Conservation (phyloP, 2,888 invertebrate species). For the Pogonocherus hispidulus region DNA sequence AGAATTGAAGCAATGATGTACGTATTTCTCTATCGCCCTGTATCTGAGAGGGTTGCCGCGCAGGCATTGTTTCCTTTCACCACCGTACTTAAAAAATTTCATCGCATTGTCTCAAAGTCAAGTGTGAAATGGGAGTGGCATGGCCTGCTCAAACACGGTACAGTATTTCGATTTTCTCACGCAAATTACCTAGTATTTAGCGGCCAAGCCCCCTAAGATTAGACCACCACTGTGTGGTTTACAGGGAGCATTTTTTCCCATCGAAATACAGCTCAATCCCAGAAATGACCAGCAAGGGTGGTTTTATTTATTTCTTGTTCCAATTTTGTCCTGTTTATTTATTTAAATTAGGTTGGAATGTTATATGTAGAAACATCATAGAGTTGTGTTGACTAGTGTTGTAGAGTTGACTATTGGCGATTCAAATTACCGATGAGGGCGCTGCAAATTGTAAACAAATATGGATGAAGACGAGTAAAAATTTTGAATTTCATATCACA, state of each 20-base stretch:
- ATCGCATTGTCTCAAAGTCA: constrained; percentile 45
- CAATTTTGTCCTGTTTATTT: not conserved
- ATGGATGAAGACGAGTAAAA: no score
- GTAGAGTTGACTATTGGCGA: no score
- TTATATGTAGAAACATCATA: no score
- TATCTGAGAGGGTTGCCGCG: constrained; percentile 18
- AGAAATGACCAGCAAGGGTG: not conserved
- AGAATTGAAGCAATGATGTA: no score
- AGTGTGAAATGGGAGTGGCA: constrained; percentile 61
- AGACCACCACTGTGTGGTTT: constrained; percentile 57
- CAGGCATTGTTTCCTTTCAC: constrained; percentile 29
- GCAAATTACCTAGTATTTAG: constrained; percentile 62
- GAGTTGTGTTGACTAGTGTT: no score
- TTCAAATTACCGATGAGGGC: no score
- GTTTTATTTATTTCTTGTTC: not conserved
- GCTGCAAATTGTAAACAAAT: no score
- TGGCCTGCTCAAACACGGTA: constrained; percentile 46
- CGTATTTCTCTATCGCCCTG: constrained; percentile 8
- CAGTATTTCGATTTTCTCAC: constrained; percentile 53
- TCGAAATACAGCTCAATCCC: constrained; percentile 7
- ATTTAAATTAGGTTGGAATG: not conserved
- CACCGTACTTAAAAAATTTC: constrained; percentile 35
- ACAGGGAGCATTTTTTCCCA: constrained; percentile 34
- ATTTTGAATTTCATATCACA: no score
- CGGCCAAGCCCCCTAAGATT: constrained; percentile 56